Evolutionary conservation across 2,888 invertebrate genomes (phyloP).

Genomic region (Lucinisca nassula): DNA sequence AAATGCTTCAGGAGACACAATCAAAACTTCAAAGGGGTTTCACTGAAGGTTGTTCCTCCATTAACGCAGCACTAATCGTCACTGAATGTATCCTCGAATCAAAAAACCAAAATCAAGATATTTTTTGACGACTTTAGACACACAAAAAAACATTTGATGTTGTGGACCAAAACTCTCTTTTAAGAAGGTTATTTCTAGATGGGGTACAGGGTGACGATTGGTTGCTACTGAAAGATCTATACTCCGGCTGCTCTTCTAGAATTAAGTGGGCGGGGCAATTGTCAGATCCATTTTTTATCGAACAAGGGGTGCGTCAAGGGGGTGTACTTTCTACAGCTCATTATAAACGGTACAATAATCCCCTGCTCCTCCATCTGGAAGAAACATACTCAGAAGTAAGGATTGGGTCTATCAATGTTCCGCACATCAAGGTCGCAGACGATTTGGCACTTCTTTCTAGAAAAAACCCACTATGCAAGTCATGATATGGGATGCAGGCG

Average conservation of each 20-base stretch:
- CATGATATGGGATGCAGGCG: too few species aligned
- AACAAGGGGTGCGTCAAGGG: not conserved
- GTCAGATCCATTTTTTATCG: not conserved
- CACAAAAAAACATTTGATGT: constrained; percentile 22
- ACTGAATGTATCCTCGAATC: constrained; percentile 21
- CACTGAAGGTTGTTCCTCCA: constrained; percentile 10
- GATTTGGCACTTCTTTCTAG: constrained; percentile 3
- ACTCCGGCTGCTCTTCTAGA: not conserved
- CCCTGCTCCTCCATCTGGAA: constrained; percentile 11
- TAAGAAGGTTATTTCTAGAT: constrained; percentile 5
- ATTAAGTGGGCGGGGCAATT: constrained; percentile 14
- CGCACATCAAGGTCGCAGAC: not conserved
- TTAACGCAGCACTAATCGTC: constrained; percentile 5
- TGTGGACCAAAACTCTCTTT: constrained; percentile 1
- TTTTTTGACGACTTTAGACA: constrained; percentile 3
- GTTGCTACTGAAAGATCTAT: too few species aligned
- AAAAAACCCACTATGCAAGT: not conserved
- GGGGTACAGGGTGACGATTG: not conserved
- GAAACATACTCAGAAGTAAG: constrained; percentile 4
- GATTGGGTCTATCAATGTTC: constrained; percentile 6
- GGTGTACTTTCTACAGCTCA: constrained; percentile 7
- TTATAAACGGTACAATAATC: constrained; percentile 14
- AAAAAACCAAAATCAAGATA: not conserved
- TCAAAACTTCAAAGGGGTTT: constrained; percentile 25
- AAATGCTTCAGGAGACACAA: not conserved